These are phyloP conservation scores for Pipistrellus pipistrellus DNA, from an alignment of 2,797 vertebrate genomes.

Conservation along the genomic window DNA sequence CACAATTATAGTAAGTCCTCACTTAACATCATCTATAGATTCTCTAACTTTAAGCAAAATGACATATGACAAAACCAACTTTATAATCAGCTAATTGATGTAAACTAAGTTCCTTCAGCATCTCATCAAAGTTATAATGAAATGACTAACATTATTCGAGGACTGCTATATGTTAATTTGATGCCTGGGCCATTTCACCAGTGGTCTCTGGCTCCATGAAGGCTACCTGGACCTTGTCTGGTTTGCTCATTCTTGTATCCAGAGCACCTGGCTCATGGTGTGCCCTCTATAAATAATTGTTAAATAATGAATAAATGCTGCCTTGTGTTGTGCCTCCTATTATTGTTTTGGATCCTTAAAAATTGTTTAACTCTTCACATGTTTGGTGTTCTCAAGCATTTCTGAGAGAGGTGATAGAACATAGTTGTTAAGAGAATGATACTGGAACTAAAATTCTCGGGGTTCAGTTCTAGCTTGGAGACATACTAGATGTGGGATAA, in stretches of 20 bases:
- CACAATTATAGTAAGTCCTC: not conserved
- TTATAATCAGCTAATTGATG: not conserved
- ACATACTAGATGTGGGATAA: not conserved
- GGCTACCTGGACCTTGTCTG: not conserved
- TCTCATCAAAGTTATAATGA: not conserved
- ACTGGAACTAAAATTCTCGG: not conserved
- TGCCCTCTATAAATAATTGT: slow-evolving; percentile 30
- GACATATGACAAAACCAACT: not conserved
- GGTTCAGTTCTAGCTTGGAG: not conserved
- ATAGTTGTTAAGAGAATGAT: not conserved
- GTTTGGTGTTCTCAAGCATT: slow-evolving; percentile 27
- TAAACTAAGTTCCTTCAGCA: not conserved
- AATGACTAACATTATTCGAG: not conserved
- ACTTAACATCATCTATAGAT: not conserved
- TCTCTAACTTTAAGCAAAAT: not conserved
- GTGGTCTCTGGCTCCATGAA: not conserved
- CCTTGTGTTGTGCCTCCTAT: slow-evolving; percentile 13
- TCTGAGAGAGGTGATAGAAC: not conserved
- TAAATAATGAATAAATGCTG: slow-evolving; percentile 40
- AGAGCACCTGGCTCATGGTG: not conserved
- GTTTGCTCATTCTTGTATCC: not conserved
- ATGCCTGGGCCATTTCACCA: not conserved
- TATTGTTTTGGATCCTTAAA: slow-evolving; percentile 16
- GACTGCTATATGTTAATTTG: not conserved
- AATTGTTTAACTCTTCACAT: slow-evolving; percentile 4